Conservation (phyloP, 2,888 invertebrate species). For the Stenoptilia bipunctidactyla region DNA sequence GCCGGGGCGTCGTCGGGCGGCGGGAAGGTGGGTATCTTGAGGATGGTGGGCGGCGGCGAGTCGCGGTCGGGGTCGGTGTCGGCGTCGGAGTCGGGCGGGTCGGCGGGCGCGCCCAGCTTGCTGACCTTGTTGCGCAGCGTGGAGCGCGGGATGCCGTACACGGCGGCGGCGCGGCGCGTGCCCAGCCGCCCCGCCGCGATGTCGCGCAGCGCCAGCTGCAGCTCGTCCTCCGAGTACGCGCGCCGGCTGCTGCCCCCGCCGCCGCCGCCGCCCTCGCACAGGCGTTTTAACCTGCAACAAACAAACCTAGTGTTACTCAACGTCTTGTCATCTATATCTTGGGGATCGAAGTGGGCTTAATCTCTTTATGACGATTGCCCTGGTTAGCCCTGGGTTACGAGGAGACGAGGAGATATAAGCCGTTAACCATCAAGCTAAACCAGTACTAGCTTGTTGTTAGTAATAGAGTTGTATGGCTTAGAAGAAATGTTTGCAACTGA, state of each 20-base stretch:
- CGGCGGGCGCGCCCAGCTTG: slow-evolving; percentile 75
- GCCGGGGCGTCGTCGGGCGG: slow-evolving; percentile 64
- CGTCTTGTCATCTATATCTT: no score
- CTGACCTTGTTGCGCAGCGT: slow-evolving; percentile 96
- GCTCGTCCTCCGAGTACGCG: slow-evolving; percentile 95
- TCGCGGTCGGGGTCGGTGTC: slow-evolving; percentile 61
- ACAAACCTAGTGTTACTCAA: no score
- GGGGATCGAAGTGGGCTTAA: no score
- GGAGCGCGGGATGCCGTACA: slow-evolving; percentile 96
- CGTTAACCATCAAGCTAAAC: no score
- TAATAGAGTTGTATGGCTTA: no score
- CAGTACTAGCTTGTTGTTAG: no score
- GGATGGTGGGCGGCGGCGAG: slow-evolving; percentile 81
- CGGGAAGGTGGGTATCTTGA: slow-evolving; percentile 95
- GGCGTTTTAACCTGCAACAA: slow-evolving; percentile 61
- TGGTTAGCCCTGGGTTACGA: no score
- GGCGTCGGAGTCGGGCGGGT: slow-evolving; percentile 75
- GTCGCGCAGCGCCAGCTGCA: slow-evolving; percentile 93
- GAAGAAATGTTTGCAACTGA: no score
- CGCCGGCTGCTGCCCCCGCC: slow-evolving; percentile 75
- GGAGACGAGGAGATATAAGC: no score
- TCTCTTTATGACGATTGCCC: no score
- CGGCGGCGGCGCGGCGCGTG: slow-evolving; percentile 91
- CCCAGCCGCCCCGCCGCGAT: slow-evolving; percentile 94
- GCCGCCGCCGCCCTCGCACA: slow-evolving; percentile 30